phyloP scores from a whole-genome alignment of 2,888 invertebrate genomes.

The Pachymerium ferrugineum region DNA sequence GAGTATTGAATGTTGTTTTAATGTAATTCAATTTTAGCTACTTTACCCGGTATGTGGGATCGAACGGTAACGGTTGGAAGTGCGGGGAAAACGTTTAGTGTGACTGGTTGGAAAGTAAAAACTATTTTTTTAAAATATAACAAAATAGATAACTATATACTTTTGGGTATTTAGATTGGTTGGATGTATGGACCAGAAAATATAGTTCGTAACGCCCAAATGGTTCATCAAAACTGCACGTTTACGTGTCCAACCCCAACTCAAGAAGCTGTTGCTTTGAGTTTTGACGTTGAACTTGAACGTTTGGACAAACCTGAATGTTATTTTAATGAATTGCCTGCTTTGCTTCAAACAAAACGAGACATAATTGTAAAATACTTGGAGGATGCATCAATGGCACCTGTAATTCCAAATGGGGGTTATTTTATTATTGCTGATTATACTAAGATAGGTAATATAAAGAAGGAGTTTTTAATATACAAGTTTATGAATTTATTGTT shows the following conservation, averaged over 20 bases:
- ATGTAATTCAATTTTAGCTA: constrained; percentile 53
- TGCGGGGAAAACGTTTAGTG: constrained; percentile 96
- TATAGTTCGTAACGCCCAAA: constrained; percentile 72
- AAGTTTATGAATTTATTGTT: constrained; percentile 34
- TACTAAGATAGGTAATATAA: constrained; percentile 60
- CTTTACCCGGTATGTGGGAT: constrained; percentile 95
- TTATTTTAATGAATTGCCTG: constrained; percentile 71
- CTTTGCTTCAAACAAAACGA: constrained; percentile 68
- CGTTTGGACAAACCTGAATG: constrained; percentile 67
- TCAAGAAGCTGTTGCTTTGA: constrained; percentile 84
- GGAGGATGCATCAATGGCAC: constrained; percentile 73
- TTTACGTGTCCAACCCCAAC: constrained; percentile 86
- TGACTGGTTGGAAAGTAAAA: constrained; percentile 81
- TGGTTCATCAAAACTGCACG: constrained; percentile 87
- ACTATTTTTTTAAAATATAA: too few relatives aligned
- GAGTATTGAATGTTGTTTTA: neutral
- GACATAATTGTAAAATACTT: constrained; percentile 72
- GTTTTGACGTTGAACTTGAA: constrained; percentile 76
- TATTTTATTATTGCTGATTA: constrained; percentile 97
- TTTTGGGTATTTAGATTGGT: constrained; percentile 57
- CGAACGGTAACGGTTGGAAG: constrained; percentile 94
- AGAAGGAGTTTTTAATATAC: neutral
- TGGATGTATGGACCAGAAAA: constrained; percentile 89
- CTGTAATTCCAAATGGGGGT: constrained; percentile 91
- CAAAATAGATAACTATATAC: too few relatives aligned